Evolutionary conservation across 2,797 vertebrate genomes (phyloP).

Genomic region (Eulemur coronatus): DNA sequence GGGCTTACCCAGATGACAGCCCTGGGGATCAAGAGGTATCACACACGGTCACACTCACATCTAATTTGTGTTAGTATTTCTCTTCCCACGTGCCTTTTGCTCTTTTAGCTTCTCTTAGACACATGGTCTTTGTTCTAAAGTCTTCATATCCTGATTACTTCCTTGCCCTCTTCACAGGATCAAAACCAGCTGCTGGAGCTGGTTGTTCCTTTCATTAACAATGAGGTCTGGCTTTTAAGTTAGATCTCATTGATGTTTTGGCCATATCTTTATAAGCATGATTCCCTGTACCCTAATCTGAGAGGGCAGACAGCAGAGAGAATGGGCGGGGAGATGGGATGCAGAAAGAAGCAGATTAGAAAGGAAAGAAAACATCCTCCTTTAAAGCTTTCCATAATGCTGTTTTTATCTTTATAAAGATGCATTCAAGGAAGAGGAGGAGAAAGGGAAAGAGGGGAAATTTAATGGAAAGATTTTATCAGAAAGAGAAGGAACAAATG

Average conservation of each 20-base stretch:
- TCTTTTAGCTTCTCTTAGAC: not conserved
- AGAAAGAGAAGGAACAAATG: not conserved
- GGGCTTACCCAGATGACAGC: not conserved
- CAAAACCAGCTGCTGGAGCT: constrained; percentile 42
- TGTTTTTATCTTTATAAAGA: constrained; percentile 9
- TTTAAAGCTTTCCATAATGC: not conserved
- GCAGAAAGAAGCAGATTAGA: not conserved
- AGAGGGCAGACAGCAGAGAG: not conserved
- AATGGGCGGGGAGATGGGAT: not conserved
- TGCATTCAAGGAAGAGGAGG: not conserved
- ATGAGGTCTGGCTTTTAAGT: constrained; percentile 25
- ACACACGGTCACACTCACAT: not conserved
- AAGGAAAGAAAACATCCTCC: not conserved
- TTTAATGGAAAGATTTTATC: not conserved
- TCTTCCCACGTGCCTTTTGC: not conserved
- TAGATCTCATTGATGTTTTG: not conserved
- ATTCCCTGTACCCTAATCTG: not conserved
- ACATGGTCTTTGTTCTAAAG: not conserved
- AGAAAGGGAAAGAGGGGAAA: not conserved
- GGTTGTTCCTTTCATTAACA: not conserved
- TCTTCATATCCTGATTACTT: not conserved
- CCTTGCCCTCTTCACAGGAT: constrained; percentile 6
- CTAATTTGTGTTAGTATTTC: not conserved
- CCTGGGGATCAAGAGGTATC: not conserved
- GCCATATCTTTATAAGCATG: not conserved